These are phyloP conservation scores for Andrena camellia DNA, from an alignment of 2,888 invertebrate genomes.

Conservation along the genomic window DNA sequence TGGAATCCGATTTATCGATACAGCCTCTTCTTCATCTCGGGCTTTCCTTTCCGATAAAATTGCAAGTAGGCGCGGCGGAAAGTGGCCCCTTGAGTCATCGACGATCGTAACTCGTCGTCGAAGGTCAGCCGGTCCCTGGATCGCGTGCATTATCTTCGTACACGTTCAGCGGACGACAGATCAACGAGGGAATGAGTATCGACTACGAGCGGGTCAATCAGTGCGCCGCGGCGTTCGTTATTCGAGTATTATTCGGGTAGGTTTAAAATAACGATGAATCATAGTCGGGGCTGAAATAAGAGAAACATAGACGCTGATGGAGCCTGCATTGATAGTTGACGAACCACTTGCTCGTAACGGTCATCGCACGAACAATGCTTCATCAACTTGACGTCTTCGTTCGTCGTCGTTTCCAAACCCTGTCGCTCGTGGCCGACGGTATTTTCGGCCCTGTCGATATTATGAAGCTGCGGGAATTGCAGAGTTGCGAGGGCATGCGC, in stretches of 20 bases:
- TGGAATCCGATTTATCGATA: not conserved
- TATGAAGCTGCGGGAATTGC: conserved; percentile 29
- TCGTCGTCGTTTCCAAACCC: conserved; percentile 26
- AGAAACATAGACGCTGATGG: conserved; percentile 5
- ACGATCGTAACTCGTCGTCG: conserved; percentile 26
- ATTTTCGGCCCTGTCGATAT: conserved; percentile 35
- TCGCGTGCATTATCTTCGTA: conserved; percentile 11
- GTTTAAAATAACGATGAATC: conserved; percentile 49
- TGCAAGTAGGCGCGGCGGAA: conserved; percentile 30
- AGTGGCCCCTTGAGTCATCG: conserved; percentile 49
- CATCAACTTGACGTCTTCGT: conserved; percentile 40
- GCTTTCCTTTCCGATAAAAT: conserved; percentile 66
- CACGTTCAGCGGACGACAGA: not conserved
- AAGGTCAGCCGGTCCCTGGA: conserved; percentile 30
- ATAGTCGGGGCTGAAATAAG: conserved; percentile 6
- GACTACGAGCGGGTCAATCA: not conserved
- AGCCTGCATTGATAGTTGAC: conserved; percentile 7
- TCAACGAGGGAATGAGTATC: not conserved
- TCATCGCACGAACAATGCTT: conserved; percentile 35
- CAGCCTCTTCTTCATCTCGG: conserved; percentile 3
- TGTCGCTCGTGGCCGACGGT: not conserved
- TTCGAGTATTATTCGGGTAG: conserved; percentile 44
- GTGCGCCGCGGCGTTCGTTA: conserved; percentile 32
- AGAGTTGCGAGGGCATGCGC: not conserved
- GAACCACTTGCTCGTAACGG: conserved; percentile 14